Evolutionary conservation across 2,113 vertebrate genomes (phyloP), one percentile per base, ranked within the genome.

Genomic region (Tachysurus fulvidraco): DNA sequence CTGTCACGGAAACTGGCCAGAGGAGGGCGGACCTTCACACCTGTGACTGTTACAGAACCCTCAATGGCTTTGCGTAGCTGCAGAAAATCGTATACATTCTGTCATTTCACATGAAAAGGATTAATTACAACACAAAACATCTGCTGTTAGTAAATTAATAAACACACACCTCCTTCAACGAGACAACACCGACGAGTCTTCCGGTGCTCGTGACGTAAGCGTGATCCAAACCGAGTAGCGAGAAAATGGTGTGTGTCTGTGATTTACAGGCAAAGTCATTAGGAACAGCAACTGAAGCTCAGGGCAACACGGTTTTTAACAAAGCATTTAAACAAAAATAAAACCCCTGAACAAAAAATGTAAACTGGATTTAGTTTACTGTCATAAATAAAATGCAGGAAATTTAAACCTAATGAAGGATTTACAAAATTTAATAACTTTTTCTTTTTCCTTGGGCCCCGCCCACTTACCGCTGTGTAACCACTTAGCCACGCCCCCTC

Each of bases 221-320:
- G 0, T 99, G 98, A 93, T 99, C 97, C 93, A 99, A 94, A 28
- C 98, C 98, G 94, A 99, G 94, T 76, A 99, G 94, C 0, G 98
- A 99, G 94, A 99, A 99, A 92, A 99, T 96, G 54, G 97, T 99
- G 93, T 99, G 98, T 64, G 98, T 99, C 98, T 99, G 93, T 3
- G 76, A 85, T 80, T 59, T 19, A 90, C 46, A 77, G 25, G 85
- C 46, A 89, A 79, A 85, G n/a, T n/a, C n/a, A n/a, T n/a, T n/a
- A n/a, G n/a, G 59, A 36, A 71, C 5, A 5, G 13, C 28, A 55
- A 17, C 36, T 28, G 19, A 55, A 46, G 44, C 28, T 19, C 28
- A 50, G 5, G 2, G n/a, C 57, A 62, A 6, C 46, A 50, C 46
- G 13, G 71, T 71, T 71, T 11, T 17, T 30, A 67, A 83, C 44